Conservation (phyloP, 2,888 invertebrate genomes). For the Myopa tessellatipennis region DNA sequence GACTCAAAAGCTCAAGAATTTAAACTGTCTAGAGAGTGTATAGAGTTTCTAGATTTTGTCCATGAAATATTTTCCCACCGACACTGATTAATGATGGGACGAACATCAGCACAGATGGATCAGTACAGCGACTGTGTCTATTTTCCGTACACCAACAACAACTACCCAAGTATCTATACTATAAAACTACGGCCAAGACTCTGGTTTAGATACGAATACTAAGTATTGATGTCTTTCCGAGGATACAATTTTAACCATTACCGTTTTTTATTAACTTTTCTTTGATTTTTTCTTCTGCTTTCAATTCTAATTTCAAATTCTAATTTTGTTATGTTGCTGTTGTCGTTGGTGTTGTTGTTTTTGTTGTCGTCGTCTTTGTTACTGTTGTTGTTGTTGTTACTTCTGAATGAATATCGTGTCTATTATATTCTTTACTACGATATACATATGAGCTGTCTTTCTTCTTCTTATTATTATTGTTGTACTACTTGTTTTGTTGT, state of each 20-base stretch:
- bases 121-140: too few relatives aligned
- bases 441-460: neutral
- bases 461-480: neutral
- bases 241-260: too few relatives aligned
- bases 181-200: too few relatives aligned
- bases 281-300: neutral
- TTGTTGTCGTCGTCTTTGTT: slow-evolving; percentile 17
- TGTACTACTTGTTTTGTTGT: neutral
- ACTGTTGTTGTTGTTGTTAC: slow-evolving; percentile 16
- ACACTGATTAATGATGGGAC: slow-evolving; percentile 31
- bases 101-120: slow-evolving; percentile 5
- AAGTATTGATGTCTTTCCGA: slow-evolving; percentile 24
- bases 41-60: neutral
- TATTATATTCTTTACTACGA: slow-evolving; percentile 3
- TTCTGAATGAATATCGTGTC: slow-evolving; percentile 18
- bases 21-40: too few relatives aligned
- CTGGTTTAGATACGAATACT: neutral
- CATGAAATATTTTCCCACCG: slow-evolving; percentile 36
- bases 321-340: neutral
- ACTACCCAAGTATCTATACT: too few relatives aligned
- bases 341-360: slow-evolving; percentile 11
- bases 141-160: too few relatives aligned
- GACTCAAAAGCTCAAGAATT: too few relatives aligned
- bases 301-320: neutral
- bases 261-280: neutral